Evolutionary conservation across 2,113 vertebrate genomes (phyloP).

Genomic region (Percina caprodes): DNA sequence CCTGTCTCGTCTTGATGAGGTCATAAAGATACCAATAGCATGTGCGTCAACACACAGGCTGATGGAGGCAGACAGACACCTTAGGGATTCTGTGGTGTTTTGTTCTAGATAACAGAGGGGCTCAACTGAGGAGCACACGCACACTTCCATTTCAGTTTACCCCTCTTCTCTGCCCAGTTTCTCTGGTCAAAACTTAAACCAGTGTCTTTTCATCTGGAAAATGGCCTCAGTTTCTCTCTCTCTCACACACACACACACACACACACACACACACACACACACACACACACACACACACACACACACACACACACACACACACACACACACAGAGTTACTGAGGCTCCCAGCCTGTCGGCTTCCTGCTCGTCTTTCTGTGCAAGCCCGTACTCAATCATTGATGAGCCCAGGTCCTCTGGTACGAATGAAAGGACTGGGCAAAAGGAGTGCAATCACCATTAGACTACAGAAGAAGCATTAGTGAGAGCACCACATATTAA

Average conservation of each 20-base stretch:
- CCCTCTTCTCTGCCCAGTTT: constrained; percentile 38
- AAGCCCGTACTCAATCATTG: constrained; percentile 68
- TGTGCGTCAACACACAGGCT: constrained; percentile 29
- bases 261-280: neutral
- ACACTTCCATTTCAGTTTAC: constrained; percentile 47
- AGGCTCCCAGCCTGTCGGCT: constrained; percentile 44
- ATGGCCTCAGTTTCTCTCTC: constrained; percentile 38
- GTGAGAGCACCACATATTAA: constrained; percentile 52
- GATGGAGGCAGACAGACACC: constrained; percentile 37
- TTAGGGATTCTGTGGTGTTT: constrained; percentile 25
- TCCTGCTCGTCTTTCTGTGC: constrained; percentile 53
- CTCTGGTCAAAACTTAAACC: constrained; percentile 56
- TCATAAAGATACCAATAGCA: constrained; percentile 60
- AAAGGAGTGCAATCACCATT: constrained; percentile 63
- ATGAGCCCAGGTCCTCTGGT: constrained; percentile 69
- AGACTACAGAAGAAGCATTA: constrained; percentile 46
- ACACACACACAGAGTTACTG: neutral
- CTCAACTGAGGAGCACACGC: constrained; percentile 1
- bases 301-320: neutral
- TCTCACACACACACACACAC: constrained; percentile 21
- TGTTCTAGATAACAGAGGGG: constrained; percentile 5
- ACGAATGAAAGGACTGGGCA: constrained; percentile 58
- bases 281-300: constrained; percentile 22
- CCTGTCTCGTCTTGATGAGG: constrained; percentile 59
- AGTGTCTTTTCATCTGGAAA: constrained; percentile 66